Evolutionary conservation across 2,888 invertebrate species (phyloP).

Genomic region (Sarcophaga rosellei): DNA sequence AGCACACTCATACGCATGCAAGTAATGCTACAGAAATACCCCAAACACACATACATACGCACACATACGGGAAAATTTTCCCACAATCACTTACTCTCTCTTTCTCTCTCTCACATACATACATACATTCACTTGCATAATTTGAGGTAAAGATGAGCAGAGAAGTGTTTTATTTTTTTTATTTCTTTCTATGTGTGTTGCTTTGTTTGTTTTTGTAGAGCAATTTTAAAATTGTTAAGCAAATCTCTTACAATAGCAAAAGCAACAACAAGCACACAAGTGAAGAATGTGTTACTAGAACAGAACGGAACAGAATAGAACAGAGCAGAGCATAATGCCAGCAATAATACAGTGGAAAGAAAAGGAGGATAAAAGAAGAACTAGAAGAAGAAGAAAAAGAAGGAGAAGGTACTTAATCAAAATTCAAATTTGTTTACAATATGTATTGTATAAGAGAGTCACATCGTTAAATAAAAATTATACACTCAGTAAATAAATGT

Average conservation of each 20-base stretch:
- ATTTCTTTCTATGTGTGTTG: background rate
- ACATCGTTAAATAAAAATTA: background rate
- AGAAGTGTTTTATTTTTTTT: background rate
- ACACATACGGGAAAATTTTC: background rate
- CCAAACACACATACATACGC: background rate
- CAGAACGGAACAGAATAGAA: no score
- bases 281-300: slow-evolving; percentile 5
- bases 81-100: background rate
- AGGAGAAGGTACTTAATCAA: slow-evolving; percentile 40
- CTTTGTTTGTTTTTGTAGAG: background rate
- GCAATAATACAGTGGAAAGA: background rate
- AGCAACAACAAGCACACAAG: background rate
- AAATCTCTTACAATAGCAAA: slow-evolving; percentile 41
- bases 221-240: background rate
- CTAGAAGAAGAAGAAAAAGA: background rate
- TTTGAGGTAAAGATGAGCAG: slow-evolving; percentile 11
- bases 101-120: background rate
- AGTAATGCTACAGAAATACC: background rate
- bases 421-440: slow-evolving; percentile 54
- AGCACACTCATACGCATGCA: background rate
- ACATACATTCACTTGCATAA: background rate
- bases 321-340: no score
- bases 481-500: no score
- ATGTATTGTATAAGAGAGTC: slow-evolving; percentile 9
- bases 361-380: background rate